Conservation (phyloP, 1,140 invertebrate species). For the Hycleus phaleratus region DNA sequence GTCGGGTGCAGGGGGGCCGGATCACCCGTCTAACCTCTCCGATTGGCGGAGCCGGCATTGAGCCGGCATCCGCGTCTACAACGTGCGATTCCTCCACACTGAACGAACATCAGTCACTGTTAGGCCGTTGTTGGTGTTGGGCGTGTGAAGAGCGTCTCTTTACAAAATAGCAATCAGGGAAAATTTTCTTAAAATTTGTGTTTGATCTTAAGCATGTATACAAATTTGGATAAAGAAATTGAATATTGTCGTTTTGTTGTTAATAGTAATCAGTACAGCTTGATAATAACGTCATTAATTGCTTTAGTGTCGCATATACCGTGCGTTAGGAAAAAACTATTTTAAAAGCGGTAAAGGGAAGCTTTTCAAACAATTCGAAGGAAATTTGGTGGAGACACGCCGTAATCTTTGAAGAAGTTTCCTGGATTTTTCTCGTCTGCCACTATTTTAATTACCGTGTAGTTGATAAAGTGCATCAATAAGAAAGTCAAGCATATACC, state of each 20-base stretch:
- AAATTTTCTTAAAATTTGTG: slow-evolving; percentile 16
- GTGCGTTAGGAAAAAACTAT: slow-evolving; percentile 42
- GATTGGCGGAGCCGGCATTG: slow-evolving; percentile 22
- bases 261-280: slow-evolving; percentile 20
- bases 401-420: no score
- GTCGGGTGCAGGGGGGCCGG: neutral
- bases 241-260: slow-evolving; percentile 39
- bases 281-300: slow-evolving; percentile 29
- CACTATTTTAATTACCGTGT: no score
- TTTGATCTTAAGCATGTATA: slow-evolving; percentile 39
- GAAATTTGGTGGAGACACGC: no score
- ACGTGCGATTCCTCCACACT: neutral
- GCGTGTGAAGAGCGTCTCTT: slow-evolving; percentile 10
- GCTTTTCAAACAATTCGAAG: no score
- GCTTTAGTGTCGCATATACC: slow-evolving; percentile 37
- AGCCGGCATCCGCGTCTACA: slow-evolving; percentile 3
- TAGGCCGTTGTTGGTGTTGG: slow-evolving; percentile 20
- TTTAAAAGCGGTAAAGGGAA: no score
- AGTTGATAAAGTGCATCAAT: no score
- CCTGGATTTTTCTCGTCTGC: no score
- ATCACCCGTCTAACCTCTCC: slow-evolving; percentile 11
- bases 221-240: slow-evolving; percentile 37
- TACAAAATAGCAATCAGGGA: no score
- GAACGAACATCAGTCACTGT: slow-evolving; percentile 20
- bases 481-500: no score